Conservation (phyloP, 2,888 invertebrate species). For the Acrobasis repandana region DNA sequence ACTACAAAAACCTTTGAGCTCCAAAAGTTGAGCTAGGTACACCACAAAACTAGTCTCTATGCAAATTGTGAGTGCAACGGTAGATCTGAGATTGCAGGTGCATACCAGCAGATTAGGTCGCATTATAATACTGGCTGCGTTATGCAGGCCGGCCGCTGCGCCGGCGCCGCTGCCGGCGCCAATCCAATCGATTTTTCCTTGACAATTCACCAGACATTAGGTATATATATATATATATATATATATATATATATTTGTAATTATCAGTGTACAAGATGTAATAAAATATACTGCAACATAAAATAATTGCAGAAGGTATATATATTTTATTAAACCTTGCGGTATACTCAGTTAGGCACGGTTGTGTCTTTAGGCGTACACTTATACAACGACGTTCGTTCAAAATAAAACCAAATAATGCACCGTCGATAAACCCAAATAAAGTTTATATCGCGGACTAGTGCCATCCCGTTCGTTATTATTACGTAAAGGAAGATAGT, state of each 20-base stretch:
- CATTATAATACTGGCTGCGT: conserved; percentile 29
- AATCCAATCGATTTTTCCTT: conserved; percentile 23
- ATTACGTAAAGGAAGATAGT: no score
- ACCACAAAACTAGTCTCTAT: conserved; percentile 11
- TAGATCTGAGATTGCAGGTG: conserved; percentile 24
- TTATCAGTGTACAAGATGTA: background rate
- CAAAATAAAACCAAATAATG: no score
- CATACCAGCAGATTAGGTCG: conserved; percentile 26
- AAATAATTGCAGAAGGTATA: no score
- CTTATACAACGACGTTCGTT: no score
- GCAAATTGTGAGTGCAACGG: conserved; percentile 14
- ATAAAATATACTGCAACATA: background rate
- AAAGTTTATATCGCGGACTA: no score
- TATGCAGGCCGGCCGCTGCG: conserved; percentile 17
- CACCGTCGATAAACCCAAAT: no score
- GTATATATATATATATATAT: background rate
- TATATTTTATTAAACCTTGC: no score
- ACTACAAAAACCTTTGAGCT: background rate
- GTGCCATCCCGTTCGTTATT: no score
- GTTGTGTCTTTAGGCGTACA: no score
- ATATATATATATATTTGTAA: background rate
- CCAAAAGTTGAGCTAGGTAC: background rate
- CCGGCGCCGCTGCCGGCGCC: conserved; percentile 33
- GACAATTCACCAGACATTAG: conserved; percentile 1
- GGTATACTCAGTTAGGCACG: no score